Conservation (phyloP, 2,888 invertebrate genomes). For the Acleris holmiana region DNA sequence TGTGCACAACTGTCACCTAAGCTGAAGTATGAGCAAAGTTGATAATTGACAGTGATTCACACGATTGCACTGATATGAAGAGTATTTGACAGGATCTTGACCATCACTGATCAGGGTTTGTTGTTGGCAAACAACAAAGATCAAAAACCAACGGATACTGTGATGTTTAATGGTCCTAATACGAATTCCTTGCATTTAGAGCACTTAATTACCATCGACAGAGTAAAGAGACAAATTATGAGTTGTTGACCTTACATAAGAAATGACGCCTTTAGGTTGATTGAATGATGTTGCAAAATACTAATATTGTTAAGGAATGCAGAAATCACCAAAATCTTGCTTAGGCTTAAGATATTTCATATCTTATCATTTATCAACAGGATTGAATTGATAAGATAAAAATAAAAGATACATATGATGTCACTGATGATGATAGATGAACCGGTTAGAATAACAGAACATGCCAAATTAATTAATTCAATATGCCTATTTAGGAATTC, state of each 20-base stretch:
- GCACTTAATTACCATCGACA: too few relatives aligned
- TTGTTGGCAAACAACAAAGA: too few relatives aligned
- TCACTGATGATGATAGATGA: neutral
- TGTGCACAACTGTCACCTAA: slow-evolving; percentile 16
- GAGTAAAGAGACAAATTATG: too few relatives aligned
- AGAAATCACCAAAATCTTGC: slow-evolving; percentile 1
- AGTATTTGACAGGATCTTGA: slow-evolving; percentile 6
- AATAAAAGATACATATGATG: slow-evolving; percentile 4
- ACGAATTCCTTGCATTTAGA: too few relatives aligned
- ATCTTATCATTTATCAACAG: neutral
- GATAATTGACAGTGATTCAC: slow-evolving; percentile 11
- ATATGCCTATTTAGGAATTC: too few relatives aligned
- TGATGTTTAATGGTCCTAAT: too few relatives aligned
- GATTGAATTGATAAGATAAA: slow-evolving; percentile 3
- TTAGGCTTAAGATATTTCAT: neutral
- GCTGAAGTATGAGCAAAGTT: slow-evolving; percentile 13
- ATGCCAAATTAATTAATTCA: too few relatives aligned
- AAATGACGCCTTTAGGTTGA: neutral
- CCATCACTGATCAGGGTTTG: too few relatives aligned
- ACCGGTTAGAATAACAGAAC: too few relatives aligned
- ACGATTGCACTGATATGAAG: slow-evolving; percentile 6
- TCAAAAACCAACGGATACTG: too few relatives aligned
- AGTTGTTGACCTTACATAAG: too few relatives aligned
- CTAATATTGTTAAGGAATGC: slow-evolving; percentile 3
- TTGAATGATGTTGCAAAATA: neutral